Conservation (phyloP, 2,888 invertebrate species). For the Charanyca ferruginea region DNA sequence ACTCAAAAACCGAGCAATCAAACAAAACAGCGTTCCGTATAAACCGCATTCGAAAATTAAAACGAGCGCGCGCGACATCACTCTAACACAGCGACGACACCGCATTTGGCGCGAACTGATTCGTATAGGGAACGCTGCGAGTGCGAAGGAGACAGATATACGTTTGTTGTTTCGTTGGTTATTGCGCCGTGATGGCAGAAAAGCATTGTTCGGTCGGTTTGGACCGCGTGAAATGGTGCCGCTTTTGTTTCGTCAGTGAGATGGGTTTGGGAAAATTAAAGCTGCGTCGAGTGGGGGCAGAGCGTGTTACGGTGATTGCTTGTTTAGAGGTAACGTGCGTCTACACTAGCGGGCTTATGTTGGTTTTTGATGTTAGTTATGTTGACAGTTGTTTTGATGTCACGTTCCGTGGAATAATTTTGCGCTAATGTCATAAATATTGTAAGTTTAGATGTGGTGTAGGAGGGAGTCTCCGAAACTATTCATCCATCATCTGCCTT, state of each 20-base stretch:
- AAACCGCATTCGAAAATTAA: constrained; percentile 89
- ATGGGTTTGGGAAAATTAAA: constrained; percentile 89
- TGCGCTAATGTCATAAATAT: no score
- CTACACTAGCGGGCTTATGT: constrained; percentile 57
- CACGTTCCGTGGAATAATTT: constrained; percentile 8
- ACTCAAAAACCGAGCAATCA: constrained; percentile 76
- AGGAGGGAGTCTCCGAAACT: no score
- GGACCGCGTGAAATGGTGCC: constrained; percentile 88
- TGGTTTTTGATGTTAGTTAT: constrained; percentile 57
- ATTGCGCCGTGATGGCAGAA: constrained; percentile 81
- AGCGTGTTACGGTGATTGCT: constrained; percentile 85
- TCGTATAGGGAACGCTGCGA: constrained; percentile 55
- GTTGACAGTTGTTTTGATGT: constrained; percentile 25
- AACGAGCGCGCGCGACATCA: constrained; percentile 85
- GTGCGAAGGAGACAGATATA: constrained; percentile 77
- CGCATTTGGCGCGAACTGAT: constrained; percentile 80
- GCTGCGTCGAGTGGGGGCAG: constrained; percentile 79
- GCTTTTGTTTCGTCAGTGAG: constrained; percentile 84
- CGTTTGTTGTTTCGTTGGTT: constrained; percentile 78
- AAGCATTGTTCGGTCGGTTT: constrained; percentile 88
- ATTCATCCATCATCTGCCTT: no score
- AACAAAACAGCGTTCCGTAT: constrained; percentile 82
- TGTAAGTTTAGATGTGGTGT: not conserved
- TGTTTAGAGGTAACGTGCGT: constrained; percentile 78
- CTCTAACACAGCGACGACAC: constrained; percentile 77